Conservation (phyloP, 2,113 vertebrate species). For the Gallinago undulata region DNA sequence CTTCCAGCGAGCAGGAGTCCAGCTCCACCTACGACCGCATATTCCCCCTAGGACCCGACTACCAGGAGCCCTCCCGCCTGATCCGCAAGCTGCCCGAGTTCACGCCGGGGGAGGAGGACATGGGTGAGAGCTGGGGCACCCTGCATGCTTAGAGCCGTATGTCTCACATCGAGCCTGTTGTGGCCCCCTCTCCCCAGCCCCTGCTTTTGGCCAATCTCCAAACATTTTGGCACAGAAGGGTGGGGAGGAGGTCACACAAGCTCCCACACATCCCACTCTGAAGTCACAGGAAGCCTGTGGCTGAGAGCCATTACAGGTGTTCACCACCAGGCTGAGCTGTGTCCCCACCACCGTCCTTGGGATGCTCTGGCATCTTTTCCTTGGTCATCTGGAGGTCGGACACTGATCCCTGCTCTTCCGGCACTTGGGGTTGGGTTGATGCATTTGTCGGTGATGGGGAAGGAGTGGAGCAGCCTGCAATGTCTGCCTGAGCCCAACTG, state of each 20-base stretch:
- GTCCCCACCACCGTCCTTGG: neutral
- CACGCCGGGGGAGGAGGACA: slow-evolving; percentile 79
- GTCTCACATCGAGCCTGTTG: fast-evolving
- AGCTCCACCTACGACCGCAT: slow-evolving; percentile 94
- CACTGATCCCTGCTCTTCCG: neutral
- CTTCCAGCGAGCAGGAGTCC: slow-evolving; percentile 86
- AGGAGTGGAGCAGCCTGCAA: fast-evolving
- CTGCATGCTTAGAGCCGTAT: neutral
- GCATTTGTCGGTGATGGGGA: neutral
- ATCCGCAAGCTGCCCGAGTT: slow-evolving; percentile 91
- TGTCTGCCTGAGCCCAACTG: neutral
- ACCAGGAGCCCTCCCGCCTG: slow-evolving; percentile 92
- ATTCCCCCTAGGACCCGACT: slow-evolving; percentile 91
- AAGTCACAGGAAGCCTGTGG: neutral
- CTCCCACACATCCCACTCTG: fast-evolving
- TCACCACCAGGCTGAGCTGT: neutral
- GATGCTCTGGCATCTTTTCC: neutral
- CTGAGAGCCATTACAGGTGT: fast-evolving
- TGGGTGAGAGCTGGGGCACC: slow-evolving; percentile 71
- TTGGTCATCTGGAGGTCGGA: fast-evolving
- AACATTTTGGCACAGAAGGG: neutral
- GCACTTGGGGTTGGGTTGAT: neutral
- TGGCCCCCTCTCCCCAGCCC: neutral
- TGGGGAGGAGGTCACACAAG: neutral
- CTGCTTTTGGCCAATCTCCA: neutral